Percentiles rank a stretch among this genome's conserved stretches.
Conservation (phyloP, 2,113 vertebrate genomes). For the Cariama cristata region DNA sequence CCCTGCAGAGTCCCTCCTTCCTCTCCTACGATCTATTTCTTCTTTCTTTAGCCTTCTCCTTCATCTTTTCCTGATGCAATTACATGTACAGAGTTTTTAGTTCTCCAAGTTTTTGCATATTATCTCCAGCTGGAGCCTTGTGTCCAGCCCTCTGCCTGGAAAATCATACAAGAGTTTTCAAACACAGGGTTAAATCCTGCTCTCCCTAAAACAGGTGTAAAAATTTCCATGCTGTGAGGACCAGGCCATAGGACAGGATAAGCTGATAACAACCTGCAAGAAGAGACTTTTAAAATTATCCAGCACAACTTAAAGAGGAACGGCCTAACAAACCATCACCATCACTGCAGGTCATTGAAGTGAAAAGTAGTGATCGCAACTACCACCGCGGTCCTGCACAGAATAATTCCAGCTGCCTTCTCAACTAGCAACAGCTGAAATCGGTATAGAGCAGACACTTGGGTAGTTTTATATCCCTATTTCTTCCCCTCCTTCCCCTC, state of each 20-base stretch:
- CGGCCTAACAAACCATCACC: not conserved
- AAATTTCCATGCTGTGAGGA: not conserved
- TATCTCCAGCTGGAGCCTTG: not conserved
- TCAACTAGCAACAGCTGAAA: not conserved
- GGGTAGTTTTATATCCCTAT: not conserved
- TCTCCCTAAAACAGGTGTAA: not conserved
- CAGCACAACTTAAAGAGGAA: not conserved
- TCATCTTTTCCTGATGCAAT: not conserved
- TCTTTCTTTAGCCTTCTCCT: not conserved
- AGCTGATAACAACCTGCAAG: not conserved
- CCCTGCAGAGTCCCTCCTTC: not conserved
- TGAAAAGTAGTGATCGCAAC: not conserved
- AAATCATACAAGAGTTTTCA: not conserved
- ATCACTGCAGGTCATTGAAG: not conserved
- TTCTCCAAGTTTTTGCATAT: not conserved
- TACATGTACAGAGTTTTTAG: not conserved
- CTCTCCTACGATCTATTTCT: not conserved
- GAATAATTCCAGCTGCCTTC: not conserved
- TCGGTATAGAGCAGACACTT: not conserved
- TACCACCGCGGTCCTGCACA: not conserved
- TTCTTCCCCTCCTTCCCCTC: not conserved
- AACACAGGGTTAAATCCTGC: not conserved
- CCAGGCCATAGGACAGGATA: not conserved
- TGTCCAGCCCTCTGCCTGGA: not conserved
- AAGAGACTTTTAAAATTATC: not conserved